These are phyloP conservation scores for Molossus molossus DNA, from an alignment of 2,797 vertebrate species.

Conservation along the genomic window DNA sequence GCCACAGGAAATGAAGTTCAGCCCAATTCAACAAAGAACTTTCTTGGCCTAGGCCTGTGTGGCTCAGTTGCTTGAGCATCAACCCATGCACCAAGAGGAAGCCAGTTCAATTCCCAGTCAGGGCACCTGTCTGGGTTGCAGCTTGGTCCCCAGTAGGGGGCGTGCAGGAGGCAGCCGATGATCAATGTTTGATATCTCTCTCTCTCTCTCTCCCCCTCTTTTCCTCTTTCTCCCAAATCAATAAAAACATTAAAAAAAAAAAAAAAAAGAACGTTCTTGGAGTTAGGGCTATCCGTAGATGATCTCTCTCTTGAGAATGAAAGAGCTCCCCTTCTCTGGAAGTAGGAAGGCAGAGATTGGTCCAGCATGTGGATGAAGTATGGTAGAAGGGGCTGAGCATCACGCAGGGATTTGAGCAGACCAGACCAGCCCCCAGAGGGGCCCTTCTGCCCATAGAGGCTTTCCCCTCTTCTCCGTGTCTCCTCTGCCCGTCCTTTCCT, in stretches of 20 bases:
- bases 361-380: background rate
- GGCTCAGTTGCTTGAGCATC: background rate
- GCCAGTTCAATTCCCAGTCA: background rate
- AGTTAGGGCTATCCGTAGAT: background rate
- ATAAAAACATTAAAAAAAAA: background rate
- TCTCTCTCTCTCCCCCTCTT: background rate
- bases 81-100: background rate
- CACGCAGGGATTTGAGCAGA: background rate
- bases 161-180: background rate
- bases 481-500: constrained; percentile 14
- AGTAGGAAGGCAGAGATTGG: background rate
- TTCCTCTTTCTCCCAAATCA: too few species aligned
- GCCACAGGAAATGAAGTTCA: background rate
- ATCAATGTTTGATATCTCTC: background rate
- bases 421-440: background rate
- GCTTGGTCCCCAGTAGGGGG: background rate
- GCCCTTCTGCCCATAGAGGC: background rate
- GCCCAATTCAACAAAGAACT: constrained; percentile 27
- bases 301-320: constrained; percentile 24
- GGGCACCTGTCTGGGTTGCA: background rate
- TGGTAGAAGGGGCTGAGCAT: background rate
- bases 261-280: too few species aligned
- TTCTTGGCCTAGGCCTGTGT: background rate
- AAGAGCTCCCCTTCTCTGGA: background rate
- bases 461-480: background rate